Evolutionary conservation across 2,888 invertebrate species (phyloP).

Genomic region (Archips crataeganus): DNA sequence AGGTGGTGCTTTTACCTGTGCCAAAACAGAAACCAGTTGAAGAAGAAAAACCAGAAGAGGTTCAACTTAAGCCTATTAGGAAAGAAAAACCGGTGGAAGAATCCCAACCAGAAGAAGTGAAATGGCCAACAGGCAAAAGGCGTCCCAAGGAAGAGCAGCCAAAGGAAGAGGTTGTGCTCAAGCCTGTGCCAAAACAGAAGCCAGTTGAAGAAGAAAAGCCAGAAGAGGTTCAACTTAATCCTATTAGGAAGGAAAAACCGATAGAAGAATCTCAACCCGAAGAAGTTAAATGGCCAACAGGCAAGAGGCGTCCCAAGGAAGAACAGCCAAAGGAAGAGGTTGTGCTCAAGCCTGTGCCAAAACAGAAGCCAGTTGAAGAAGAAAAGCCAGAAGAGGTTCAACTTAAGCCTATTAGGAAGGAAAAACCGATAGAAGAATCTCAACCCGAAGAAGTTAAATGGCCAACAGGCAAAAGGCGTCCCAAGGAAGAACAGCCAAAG

Average conservation of each 20-base stretch:
- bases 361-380: conserved; percentile 63
- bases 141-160: conserved; percentile 62
- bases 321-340: conserved; percentile 59
- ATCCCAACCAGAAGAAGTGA: conserved; percentile 65
- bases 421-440: conserved; percentile 60
- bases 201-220: conserved; percentile 64
- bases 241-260: conserved; percentile 56
- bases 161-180: conserved; percentile 69
- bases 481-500: conserved; percentile 57
- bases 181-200: conserved; percentile 63
- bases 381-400: conserved; percentile 49
- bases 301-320: conserved; percentile 48
- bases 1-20: conserved; percentile 63
- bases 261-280: conserved; percentile 53
- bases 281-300: conserved; percentile 53
- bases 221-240: conserved; percentile 74
- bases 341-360: conserved; percentile 53
- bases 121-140: conserved; percentile 59
- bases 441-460: conserved; percentile 62
- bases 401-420: conserved; percentile 53
- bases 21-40: conserved; percentile 60
- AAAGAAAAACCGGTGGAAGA: conserved; percentile 47
- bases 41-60: conserved; percentile 54
- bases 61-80: conserved; percentile 47
- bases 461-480: conserved; percentile 55